Evolutionary conservation across 2,888 invertebrate species (phyloP), one percentile per base, ranked within the genome.

Genomic region (Glaucopsyche alexis): DNA sequence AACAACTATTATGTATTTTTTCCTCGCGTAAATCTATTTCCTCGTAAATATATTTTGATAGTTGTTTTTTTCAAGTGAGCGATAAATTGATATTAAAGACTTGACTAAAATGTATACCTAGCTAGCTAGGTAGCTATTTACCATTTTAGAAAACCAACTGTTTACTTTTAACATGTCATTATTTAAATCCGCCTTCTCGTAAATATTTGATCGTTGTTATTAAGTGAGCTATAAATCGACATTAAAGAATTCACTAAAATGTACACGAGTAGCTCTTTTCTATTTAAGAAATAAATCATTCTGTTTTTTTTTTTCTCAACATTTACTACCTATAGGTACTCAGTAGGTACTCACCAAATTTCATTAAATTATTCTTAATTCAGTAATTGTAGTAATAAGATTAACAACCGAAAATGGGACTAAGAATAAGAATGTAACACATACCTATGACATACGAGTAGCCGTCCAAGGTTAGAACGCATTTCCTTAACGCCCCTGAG

Each of bases 381-480:
- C 47, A 47, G 42, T 8, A 4, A 7, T 42, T 55, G 1, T 55
- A 13, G 60, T 38, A 60, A 60, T 60, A 14, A 14, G 14, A 60
- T 14, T 60, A 29, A 55, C 1, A 55, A 38, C 60, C 29, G 13
- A 29, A 0, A 11, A 19, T 6, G 29, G 29, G 14, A 14, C 60
- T 6, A 7, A 11, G 19, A 29, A 38, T 38, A 60, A 29, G 8
- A 13, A 38, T 60, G 60, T 60, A 42, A 45, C 69, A 93, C 96
- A 95, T 90, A 97, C 97, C 97, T 93, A 97, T 97, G 81, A 97
- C 96, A 90, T 97, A 97, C 77, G 96, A 96, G 92, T 97, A 97
- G 81, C 97, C 97, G 87, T 97, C 97, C 79, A 97, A 94, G 69
- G 96, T 96, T 78, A 97, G 95, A 77, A 97, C 96, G 92, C 97